Conservation (phyloP, 2,888 invertebrate genomes). For the Sarcophaga variegata region DNA sequence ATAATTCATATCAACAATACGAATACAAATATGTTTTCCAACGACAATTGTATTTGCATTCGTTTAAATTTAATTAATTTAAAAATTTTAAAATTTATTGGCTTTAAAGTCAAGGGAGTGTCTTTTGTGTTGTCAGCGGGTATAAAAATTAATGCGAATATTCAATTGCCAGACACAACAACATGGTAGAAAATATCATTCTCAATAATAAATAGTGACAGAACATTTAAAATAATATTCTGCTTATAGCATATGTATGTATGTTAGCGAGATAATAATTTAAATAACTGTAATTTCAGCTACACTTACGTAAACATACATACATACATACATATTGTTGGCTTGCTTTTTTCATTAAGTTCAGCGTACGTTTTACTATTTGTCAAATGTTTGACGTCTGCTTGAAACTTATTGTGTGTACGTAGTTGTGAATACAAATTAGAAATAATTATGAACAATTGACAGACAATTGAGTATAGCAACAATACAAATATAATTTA, state of each 20-base stretch:
- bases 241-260: background rate
- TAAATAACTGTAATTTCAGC: background rate
- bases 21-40: too few relatives aligned
- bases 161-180: constrained; percentile 8
- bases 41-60: background rate
- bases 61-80: constrained; percentile 38
- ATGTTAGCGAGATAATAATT: background rate
- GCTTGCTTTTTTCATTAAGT: background rate
- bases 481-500: background rate
- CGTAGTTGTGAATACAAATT: background rate
- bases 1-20: too few relatives aligned
- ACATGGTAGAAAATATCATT: background rate
- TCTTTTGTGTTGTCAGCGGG: constrained; percentile 12
- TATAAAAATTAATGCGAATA: background rate
- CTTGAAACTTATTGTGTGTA: background rate
- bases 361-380: background rate
- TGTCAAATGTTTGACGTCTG: constrained; percentile 1
- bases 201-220: background rate
- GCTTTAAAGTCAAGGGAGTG: constrained; percentile 18
- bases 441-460: background rate
- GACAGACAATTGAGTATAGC: background rate
- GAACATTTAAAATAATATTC: background rate
- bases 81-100: constrained; percentile 3
- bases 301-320: background rate
- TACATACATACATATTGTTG: background rate